phyloP scores from a whole-genome alignment of 2,888 invertebrate species.

The Bimastos eiseni region DNA sequence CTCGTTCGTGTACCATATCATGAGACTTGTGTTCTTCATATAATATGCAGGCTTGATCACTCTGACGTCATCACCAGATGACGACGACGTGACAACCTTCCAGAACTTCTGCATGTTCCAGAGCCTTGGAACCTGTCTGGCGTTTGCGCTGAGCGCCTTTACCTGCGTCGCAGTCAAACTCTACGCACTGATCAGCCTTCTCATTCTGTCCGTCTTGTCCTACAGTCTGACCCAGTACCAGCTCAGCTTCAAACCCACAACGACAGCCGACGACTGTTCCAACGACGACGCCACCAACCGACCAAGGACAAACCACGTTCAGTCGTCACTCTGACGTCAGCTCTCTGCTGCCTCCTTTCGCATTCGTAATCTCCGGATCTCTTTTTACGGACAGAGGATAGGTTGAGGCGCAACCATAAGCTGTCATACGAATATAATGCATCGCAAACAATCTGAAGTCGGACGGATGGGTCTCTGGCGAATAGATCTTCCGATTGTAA shows the following conservation, averaged over 20 bases:
- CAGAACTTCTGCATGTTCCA: constrained; percentile 59
- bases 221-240: constrained; percentile 58
- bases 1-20: too few species aligned
- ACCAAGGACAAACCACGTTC: constrained; percentile 1
- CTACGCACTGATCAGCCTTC: constrained; percentile 55
- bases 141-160: constrained; percentile 52
- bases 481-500: background rate
- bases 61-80: constrained; percentile 38
- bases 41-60: constrained; percentile 55
- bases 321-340: background rate
- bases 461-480: background rate
- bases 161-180: constrained; percentile 41
- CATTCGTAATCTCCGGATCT: too few species aligned
- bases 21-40: background rate
- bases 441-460: background rate
- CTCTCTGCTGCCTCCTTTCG: background rate
- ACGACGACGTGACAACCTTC: constrained; percentile 50
- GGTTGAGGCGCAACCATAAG: too few species aligned
- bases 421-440: background rate
- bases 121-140: constrained; percentile 58
- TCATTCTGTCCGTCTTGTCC: constrained; percentile 56
- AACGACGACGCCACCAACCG: background rate
- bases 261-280: background rate
- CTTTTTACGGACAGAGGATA: too few species aligned
- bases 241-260: constrained; percentile 13